Conservation (phyloP, 2,888 invertebrate genomes). For the Dasysyrphus albostriatus region DNA sequence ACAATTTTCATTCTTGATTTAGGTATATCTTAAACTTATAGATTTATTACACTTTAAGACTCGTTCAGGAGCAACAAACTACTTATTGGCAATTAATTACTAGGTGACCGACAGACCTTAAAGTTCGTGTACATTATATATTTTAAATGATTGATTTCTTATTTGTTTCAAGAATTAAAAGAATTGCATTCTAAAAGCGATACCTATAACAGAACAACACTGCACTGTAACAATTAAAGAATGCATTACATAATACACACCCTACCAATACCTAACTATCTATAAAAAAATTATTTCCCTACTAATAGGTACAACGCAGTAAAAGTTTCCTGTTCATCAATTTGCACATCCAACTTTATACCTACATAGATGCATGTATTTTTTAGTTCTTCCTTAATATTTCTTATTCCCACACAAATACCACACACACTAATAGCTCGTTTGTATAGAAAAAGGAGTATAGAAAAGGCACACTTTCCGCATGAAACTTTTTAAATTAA, state of each 20-base stretch:
- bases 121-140: too few species aligned
- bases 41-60: too few species aligned
- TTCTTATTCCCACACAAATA: not conserved
- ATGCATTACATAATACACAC: slow-evolving; percentile 16
- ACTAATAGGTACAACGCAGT: slow-evolving; percentile 71
- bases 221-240: slow-evolving; percentile 17
- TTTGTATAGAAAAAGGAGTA: not conserved
- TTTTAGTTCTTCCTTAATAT: slow-evolving; percentile 24
- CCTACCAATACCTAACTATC: not conserved
- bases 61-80: too few species aligned
- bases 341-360: slow-evolving; percentile 23
- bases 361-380: not conserved
- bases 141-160: too few species aligned
- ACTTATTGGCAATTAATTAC: too few species aligned
- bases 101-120: too few species aligned
- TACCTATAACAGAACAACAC: too few species aligned
- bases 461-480: slow-evolving; percentile 8
- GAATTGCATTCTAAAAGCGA: too few species aligned
- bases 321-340: slow-evolving; percentile 69
- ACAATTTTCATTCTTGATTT: too few species aligned
- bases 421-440: not conserved
- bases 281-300: slow-evolving; percentile 61
- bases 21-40: too few species aligned
- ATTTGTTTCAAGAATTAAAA: too few species aligned
- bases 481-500: slow-evolving; percentile 55